Evolutionary conservation across 2,888 invertebrate species (phyloP), one percentile per base, ranked within the genome.

Genomic region (Parnassius mnemosyne): DNA sequence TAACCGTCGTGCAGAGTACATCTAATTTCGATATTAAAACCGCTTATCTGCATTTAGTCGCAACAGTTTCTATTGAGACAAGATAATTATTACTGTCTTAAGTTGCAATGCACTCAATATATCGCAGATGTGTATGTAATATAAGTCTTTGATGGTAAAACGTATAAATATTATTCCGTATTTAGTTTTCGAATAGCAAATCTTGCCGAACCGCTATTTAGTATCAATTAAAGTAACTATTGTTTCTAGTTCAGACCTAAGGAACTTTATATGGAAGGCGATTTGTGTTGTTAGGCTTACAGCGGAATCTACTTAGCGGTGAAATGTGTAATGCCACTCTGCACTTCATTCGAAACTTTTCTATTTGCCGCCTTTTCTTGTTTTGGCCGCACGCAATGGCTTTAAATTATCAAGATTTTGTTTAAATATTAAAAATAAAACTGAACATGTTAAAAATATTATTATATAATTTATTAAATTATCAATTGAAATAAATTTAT

Each of bases 231-330:
- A 60, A 59, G 46, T 52, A 59, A 55, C 43, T 60, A 63, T 60
- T 60, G 59, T 59, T 55, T 57, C 42, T 47, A 41, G 56, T 53
- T 13, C 10, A n/a, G 20, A 12, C 16, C n/a, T 10, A 13, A 41
- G 66, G 67, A 72, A 71, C 80, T 85, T 75, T 84, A 87, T 84
- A 88, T 82, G 87, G 87, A 79, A 80, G 82, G 83, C 87, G 80
- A 84, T 85, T 80, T 78, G 78, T 77, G 76, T 77, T 70, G 71
- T 70, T 61, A 71, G 73, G 77, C 77, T 73, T 74, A 88, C 87
- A 90, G 76, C 78, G 80, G 70, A 88, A 85, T 87, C 86, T 90
- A 90, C 89, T 90, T 89, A 90, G 84, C 81, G 78, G 79, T 86
- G 83, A 86, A 79, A 81, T 84, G 81, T 87, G 84, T 84, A 76